phyloP scores from a whole-genome alignment of 2,797 vertebrate species.

The Hemibagrus guttatus region DNA sequence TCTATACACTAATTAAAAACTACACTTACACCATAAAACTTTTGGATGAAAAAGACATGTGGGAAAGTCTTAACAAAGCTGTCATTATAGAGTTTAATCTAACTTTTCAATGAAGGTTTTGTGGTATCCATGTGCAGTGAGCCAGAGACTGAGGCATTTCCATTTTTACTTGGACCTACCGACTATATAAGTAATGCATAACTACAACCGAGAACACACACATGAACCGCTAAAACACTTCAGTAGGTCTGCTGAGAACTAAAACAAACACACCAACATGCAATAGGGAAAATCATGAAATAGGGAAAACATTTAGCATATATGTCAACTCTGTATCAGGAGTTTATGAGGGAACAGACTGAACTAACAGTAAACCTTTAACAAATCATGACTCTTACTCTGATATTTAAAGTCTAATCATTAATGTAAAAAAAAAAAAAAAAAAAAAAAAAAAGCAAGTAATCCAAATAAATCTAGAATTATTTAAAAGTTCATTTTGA shows the following conservation, averaged over 20 bases:
- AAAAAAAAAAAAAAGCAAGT: neutral
- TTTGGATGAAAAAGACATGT: neutral
- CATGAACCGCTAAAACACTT: neutral
- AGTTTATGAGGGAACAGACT: neutral
- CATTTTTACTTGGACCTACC: neutral
- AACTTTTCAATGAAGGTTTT: neutral
- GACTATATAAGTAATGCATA: neutral
- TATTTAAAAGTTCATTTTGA: neutral
- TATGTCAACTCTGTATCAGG: no score
- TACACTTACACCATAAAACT: no score
- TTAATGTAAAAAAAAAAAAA: neutral
- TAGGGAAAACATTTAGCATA: neutral
- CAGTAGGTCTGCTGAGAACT: neutral
- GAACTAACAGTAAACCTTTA: neutral
- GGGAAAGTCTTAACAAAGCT: neutral
- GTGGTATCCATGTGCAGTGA: conserved; percentile 10
- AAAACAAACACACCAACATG: neutral
- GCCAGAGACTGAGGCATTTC: neutral
- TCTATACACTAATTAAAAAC: neutral
- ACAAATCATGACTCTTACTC: neutral
- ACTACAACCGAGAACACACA: neutral
- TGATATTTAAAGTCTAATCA: neutral
- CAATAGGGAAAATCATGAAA: neutral
- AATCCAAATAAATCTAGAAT: neutral
- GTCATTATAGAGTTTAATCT: neutral